phyloP scores from a whole-genome alignment of 2,797 vertebrate species.

The Sternotherus odoratus region DNA sequence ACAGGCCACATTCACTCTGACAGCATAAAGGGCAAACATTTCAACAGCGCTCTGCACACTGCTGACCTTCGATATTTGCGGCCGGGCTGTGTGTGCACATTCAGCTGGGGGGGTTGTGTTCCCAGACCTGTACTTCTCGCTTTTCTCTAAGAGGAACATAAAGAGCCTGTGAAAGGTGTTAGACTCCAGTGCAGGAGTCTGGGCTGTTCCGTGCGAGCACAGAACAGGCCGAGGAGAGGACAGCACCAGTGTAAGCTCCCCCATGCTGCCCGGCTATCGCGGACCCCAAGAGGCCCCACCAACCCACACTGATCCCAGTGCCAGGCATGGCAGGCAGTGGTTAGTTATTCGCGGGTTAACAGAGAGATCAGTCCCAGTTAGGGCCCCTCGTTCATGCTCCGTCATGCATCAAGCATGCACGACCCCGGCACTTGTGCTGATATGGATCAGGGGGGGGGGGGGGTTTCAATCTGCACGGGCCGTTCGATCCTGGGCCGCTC shows the following conservation, averaged over 20 bases:
- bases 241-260: neutral
- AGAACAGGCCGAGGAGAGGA: neutral
- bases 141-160: neutral
- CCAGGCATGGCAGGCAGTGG: neutral
- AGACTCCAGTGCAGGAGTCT: neutral
- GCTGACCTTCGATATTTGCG: neutral
- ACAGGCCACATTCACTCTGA: neutral
- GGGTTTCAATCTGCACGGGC: neutral
- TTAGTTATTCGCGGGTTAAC: neutral
- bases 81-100: neutral
- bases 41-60: neutral
- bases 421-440: neutral
- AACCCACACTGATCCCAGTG: neutral
- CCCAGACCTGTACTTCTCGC: neutral
- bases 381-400: neutral
- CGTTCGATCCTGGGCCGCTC: neutral
- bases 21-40: neutral
- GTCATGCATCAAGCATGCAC: no score
- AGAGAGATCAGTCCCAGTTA: neutral
- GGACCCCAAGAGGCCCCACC: neutral
- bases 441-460: neutral
- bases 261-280: neutral
- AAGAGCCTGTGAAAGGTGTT: neutral
- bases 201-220: neutral
- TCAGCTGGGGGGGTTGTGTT: neutral